Evolutionary conservation across 92 coral and sea anemone genomes (phyloP).

Genomic region (Plumapathes pennacea): DNA sequence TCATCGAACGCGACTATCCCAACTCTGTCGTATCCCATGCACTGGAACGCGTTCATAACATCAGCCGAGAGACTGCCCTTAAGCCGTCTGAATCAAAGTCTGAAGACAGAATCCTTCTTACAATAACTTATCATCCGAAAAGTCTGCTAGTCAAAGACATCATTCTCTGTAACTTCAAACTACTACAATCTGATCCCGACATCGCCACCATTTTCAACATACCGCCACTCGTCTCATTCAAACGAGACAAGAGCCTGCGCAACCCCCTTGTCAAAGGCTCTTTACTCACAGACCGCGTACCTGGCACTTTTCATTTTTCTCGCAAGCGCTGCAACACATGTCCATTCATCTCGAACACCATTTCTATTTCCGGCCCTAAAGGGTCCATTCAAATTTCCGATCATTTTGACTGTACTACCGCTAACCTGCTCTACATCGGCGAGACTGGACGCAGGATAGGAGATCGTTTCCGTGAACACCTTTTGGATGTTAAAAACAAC

Average conservation of each 20-base stretch:
- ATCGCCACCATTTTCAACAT: slow-evolving; percentile 28
- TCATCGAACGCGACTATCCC: too few species aligned
- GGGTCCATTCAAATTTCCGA: slow-evolving; percentile 4
- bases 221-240: slow-evolving; percentile 46
- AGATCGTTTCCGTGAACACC: slow-evolving; percentile 31
- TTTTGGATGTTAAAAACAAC: slow-evolving; percentile 30
- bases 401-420: slow-evolving; percentile 32
- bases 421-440: slow-evolving; percentile 31
- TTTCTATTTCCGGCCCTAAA: slow-evolving; percentile 12
- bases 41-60: too few species aligned
- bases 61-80: too few species aligned
- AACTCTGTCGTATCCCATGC: too few species aligned
- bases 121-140: slow-evolving; percentile 34
- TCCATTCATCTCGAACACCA: slow-evolving; percentile 11
- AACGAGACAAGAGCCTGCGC: slow-evolving; percentile 23
- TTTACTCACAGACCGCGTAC: slow-evolving; percentile 13
- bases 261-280: slow-evolving; percentile 24
- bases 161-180: slow-evolving; percentile 18
- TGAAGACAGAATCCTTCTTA: slow-evolving; percentile 22
- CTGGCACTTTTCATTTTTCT: slow-evolving; percentile 37
- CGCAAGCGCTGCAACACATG: slow-evolving; percentile 42
- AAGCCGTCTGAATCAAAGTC: slow-evolving; percentile 5
- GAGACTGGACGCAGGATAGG: slow-evolving; percentile 34
- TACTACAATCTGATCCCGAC: slow-evolving; percentile 28
- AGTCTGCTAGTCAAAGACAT: slow-evolving; percentile 13